These are phyloP conservation scores for Epinephelus cyanopodus DNA, from an alignment of 2,113 vertebrate genomes.

Conservation along the genomic window DNA sequence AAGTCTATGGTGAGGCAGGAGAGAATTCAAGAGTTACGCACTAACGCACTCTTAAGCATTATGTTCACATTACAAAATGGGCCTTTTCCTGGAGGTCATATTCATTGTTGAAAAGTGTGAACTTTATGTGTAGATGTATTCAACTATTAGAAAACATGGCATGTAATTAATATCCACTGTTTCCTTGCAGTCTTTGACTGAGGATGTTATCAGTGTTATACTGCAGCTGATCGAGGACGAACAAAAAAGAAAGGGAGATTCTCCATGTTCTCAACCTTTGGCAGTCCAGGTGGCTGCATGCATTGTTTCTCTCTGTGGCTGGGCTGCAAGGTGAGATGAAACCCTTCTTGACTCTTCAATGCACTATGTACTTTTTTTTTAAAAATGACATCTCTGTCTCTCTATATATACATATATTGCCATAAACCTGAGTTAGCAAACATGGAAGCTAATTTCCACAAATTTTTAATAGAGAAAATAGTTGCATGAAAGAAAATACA, in stretches of 20 bases:
- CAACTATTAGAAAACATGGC: not conserved
- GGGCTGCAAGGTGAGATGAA: constrained; percentile 88
- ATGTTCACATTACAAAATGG: not conserved
- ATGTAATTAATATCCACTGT: not conserved
- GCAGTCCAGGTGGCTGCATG: constrained; percentile 92
- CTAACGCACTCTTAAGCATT: not conserved
- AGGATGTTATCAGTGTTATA: constrained; percentile 88
- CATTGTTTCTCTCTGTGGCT: constrained; percentile 92
- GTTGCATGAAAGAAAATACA: not conserved
- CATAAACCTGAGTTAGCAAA: not conserved
- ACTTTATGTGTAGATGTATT: not conserved
- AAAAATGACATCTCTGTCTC: not conserved
- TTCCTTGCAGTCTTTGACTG: constrained; percentile 86
- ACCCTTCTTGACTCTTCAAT: not conserved
- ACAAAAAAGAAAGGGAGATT: constrained; percentile 78
- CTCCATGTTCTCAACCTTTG: constrained; percentile 79
- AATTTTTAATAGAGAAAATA: no score
- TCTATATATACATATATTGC: not conserved
- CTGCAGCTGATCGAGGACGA: constrained; percentile 91
- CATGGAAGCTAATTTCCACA: not conserved
- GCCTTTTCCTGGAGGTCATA: not conserved
- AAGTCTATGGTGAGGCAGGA: constrained; percentile 89
- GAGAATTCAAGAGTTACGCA: not conserved
- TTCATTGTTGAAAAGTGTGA: not conserved
- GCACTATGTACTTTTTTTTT: not conserved